Base-by-base conservation (phyloP, 2,888 invertebrate species). In the Drosophila aldrichi region DNA sequence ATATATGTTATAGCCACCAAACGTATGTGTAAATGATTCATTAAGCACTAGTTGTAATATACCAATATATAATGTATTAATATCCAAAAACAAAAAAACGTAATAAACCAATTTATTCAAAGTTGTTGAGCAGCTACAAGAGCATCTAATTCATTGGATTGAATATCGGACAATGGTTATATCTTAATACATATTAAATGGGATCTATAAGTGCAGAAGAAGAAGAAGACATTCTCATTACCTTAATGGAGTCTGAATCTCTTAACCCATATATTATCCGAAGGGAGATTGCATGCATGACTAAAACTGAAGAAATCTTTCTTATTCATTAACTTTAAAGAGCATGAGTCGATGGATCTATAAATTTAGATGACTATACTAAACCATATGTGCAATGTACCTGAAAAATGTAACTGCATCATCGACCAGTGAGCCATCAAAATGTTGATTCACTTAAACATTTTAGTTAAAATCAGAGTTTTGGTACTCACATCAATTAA, bases 61-160 rank as follows among this genome's bases (percentile, higher is more conserved):
- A 67, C 64, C 70, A 70, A 74, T 55, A 68, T 70, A 73, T 54
- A 64, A 59, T 83, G 85, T 88, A 83, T 87, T 84, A 87, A 76
- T 76, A 81, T 72, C 73, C 73, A 68, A 65, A 82, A 75, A 72
- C 48, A 73, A 54, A 66, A 59, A 44, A 55, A 29, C 12, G 12
- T 62, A 60, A 70, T 69, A 80, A 80, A 80, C 36, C 70, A 78
- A 77, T 77, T 69, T 74, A 79, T 77, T 77, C n/a, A 74, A 78
- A 77, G 76, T 77, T 79, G 76, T 78, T 79, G 77, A 79, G 76
- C 79, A 75, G 70, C 79, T 64, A 70, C 43, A 70, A 62, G 64
- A 29, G 32, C 41, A 43, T 43, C 41, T 16, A 36, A 20, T 52
- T 34, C 14, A 52, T 36, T 52, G 22, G 5, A 22, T 52, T 3